Evolutionary conservation across 2,888 invertebrate genomes (phyloP).

Genomic region (Pomacea canaliculata): DNA sequence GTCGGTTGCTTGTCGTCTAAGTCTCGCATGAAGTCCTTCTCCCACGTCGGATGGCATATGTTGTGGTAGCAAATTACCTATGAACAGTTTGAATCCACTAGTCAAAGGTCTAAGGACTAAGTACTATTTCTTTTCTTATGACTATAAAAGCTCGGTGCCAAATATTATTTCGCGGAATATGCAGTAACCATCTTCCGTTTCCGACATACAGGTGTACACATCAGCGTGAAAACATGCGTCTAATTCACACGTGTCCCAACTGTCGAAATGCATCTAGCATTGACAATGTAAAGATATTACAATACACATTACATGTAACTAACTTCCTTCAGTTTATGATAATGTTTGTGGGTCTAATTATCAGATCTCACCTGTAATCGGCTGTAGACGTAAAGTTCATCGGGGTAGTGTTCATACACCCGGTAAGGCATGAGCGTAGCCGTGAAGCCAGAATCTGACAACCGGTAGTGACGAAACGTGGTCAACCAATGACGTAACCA

Average conservation of each 20-base stretch:
- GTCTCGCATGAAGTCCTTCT: background rate
- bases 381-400: slow-evolving; percentile 44
- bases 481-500: slow-evolving; percentile 30
- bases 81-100: too few relatives aligned
- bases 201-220: too few relatives aligned
- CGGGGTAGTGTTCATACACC: slow-evolving; percentile 47
- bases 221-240: background rate
- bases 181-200: too few relatives aligned
- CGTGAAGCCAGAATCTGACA: slow-evolving; percentile 32
- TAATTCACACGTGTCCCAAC: background rate
- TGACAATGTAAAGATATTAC: too few relatives aligned
- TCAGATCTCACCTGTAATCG: slow-evolving; percentile 43
- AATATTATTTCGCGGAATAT: too few relatives aligned
- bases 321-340: too few relatives aligned
- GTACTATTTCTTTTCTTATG: too few relatives aligned
- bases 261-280: too few relatives aligned
- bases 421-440: slow-evolving; percentile 30
- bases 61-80: slow-evolving; percentile 25
- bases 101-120: too few relatives aligned
- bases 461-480: slow-evolving; percentile 27
- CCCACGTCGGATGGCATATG: slow-evolving; percentile 26
- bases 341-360: too few relatives aligned
- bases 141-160: background rate
- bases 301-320: too few relatives aligned
- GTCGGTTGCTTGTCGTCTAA: slow-evolving; percentile 8